Conservation (phyloP, 2,797 vertebrate genomes). For the Sphenodon punctatus region DNA sequence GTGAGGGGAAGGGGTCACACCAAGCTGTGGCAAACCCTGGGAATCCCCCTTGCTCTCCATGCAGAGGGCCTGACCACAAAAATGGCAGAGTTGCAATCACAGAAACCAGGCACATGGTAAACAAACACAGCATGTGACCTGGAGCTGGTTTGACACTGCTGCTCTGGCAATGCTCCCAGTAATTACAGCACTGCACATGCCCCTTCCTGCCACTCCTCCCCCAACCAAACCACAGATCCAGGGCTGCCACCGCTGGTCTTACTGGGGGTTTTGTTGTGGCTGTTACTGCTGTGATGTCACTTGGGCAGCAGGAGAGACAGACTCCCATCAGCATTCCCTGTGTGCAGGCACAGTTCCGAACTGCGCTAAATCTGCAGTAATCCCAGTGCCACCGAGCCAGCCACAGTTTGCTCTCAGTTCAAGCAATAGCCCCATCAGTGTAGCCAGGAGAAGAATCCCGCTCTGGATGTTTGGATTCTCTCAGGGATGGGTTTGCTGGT, state of each 20-base stretch:
- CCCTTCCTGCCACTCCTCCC: conserved; percentile 27
- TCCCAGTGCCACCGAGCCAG: conserved; percentile 9
- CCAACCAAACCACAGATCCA: not conserved
- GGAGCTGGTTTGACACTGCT: not conserved
- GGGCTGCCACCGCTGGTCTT: not conserved
- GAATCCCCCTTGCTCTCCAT: not conserved
- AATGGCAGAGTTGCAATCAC: conserved; percentile 16
- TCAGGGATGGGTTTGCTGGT: fast-evolving
- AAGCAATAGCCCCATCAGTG: too few relatives aligned
- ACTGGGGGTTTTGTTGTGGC: conserved; percentile 13
- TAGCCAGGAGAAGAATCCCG: not conserved
- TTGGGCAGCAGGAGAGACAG: conserved; percentile 10
- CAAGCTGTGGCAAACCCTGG: conserved; percentile 14
- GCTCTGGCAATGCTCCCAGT: conserved; percentile 43
- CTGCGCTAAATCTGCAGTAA: not conserved
- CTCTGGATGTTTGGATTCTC: not conserved
- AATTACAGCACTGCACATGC: conserved; percentile 29
- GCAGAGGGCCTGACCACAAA: conserved; percentile 51
- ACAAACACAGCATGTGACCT: conserved; percentile 54
- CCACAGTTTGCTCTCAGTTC: not conserved
- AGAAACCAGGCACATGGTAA: conserved; percentile 36
- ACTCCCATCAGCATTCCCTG: not conserved
- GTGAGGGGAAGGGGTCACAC: conserved; percentile 8
- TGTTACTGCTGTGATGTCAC: conserved; percentile 10
- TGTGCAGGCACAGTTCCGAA: conserved; percentile 1